phyloP scores from a whole-genome alignment of 2,797 vertebrate species.

The Sardinella longiceps region DNA sequence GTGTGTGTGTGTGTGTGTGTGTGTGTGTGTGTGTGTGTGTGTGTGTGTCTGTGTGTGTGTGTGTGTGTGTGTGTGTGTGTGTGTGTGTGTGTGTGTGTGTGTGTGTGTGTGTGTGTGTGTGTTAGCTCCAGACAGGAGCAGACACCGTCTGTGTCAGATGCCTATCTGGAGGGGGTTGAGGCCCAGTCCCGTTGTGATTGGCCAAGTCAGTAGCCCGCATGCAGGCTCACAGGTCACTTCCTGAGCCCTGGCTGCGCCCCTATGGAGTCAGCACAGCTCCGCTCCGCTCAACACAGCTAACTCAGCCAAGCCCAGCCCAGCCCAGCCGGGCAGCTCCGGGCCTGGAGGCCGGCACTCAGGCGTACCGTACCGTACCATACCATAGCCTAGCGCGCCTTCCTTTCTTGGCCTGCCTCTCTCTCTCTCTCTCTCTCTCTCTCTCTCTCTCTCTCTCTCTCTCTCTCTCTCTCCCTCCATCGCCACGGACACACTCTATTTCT shows the following conservation, averaged over 20 bases:
- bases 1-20: conserved; percentile 4
- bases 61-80: conserved; percentile 1
- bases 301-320: too few species aligned
- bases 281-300: too few species aligned
- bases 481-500: not conserved
- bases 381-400: not conserved
- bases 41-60: conserved; percentile 58
- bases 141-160: not conserved
- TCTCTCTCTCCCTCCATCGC: not conserved
- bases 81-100: too few species aligned
- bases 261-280: not conserved
- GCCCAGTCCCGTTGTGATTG: not conserved
- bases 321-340: not conserved
- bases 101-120: conserved; percentile 53
- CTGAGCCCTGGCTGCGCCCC: not conserved
- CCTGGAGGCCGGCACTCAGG: not conserved
- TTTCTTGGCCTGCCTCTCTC: not conserved
- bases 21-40: conserved; percentile 20
- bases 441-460: not conserved
- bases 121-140: not conserved
- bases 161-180: not conserved
- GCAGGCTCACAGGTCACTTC: conserved; percentile 5
- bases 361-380: not conserved
- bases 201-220: conserved; percentile 12
- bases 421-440: not conserved